These are phyloP conservation scores for Hemicordylus capensis DNA, from an alignment of 2,113 vertebrate genomes.

Conservation along the genomic window DNA sequence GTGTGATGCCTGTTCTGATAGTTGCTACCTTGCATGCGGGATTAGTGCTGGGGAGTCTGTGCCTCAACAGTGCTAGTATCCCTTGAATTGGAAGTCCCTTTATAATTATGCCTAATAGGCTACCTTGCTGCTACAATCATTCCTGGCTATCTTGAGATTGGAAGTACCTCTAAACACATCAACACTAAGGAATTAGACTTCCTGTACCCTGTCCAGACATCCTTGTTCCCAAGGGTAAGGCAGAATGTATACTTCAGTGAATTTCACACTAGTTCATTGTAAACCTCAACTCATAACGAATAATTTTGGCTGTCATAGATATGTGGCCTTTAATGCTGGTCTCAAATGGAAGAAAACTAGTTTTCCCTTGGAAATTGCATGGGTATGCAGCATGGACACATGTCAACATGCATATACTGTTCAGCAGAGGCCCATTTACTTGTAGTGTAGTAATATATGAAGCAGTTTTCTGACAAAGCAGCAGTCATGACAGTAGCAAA, in stretches of 20 bases:
- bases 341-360: no score
- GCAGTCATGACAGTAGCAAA: no score
- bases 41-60: background rate
- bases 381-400: no score
- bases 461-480: no score
- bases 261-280: background rate
- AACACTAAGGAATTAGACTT: background rate
- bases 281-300: background rate
- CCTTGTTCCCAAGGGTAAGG: background rate
- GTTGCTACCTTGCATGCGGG: background rate
- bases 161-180: background rate
- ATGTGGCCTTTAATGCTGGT: background rate
- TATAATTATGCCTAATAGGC: no score
- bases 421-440: no score
- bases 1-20: background rate
- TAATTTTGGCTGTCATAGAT: background rate
- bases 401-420: no score
- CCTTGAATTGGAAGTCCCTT: background rate
- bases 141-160: background rate
- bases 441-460: no score
- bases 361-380: background rate
- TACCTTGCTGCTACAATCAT: background rate
- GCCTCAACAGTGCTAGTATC: background rate
- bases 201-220: background rate
- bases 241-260: background rate